Base-by-base conservation (phyloP, 2,113 vertebrate genomes). In the Hyperopisus bebe region DNA sequence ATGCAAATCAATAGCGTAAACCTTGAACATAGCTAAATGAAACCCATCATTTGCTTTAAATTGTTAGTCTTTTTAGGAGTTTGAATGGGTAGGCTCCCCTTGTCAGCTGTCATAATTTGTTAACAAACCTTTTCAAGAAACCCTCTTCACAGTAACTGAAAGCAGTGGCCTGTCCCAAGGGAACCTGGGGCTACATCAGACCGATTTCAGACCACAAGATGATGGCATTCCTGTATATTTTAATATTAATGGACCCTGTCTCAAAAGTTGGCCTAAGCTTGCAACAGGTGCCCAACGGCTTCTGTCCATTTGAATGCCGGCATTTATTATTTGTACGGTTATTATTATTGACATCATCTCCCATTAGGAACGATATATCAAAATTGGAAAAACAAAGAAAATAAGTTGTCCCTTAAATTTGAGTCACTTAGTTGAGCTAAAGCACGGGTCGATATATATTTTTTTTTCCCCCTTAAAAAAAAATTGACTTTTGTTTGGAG, bases 401-500 rank as follows among this genome's bases (percentile, higher is more conserved):
- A 94, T 93, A 93, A 94, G 93, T 62, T 92, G 90, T 94, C 94
- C 93, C 93, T 93, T 86, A 94, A 31, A 93, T 95, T 95, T 96
- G 96, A 97, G 96, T 98, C 97, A 98, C 97, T 97, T 97, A 97
- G 96, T 94, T 94, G 93, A 95, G 95, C 96, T 96, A 95, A 96
- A 98, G 97, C 97, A 96, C 94, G 93, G 97, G 96, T 96, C 94
- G 95, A 97, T 98, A 94, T 95, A n/a, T n/a, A n/a, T 94, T 94
- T 91, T 91, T 94, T 94, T 91, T 90, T 95, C 95, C 50, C 27
- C 11, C 9, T 31, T 17, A 35, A 87, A 87, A 87, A 50, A 86
- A 99, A 99, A 98, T 99, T 99, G 98, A 99, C 98, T 99, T 99
- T 99, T 99, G 98, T 99, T 99, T 99, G 97, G 98, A 99, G 98